phyloP scores from a whole-genome alignment of 1,140 invertebrate genomes.

The Habropoda laboriosa region DNA sequence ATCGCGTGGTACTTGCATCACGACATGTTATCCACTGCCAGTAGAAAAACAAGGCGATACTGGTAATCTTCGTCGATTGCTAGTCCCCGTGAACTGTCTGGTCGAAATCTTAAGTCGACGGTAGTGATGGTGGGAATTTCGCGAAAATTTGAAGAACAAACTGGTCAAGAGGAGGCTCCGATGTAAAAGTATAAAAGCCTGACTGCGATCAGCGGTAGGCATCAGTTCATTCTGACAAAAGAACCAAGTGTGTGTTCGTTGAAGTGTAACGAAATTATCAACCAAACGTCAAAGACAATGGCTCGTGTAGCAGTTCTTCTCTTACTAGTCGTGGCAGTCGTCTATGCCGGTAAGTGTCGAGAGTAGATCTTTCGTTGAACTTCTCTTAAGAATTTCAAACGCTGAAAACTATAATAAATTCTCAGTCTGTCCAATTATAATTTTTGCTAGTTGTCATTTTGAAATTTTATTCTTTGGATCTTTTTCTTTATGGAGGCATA shows the following conservation, averaged over 20 bases:
- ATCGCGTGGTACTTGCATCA: too few species aligned
- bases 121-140: not conserved
- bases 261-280: not conserved
- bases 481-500: too few species aligned
- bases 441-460: not conserved
- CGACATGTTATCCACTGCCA: too few species aligned
- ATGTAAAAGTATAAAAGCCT: slow-evolving; percentile 46
- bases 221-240: slow-evolving; percentile 12
- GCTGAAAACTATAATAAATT: too few species aligned
- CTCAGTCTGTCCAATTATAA: too few species aligned
- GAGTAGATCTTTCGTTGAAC: too few species aligned
- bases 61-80: too few species aligned
- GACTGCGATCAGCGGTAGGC: not conserved
- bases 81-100: too few species aligned
- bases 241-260: too few species aligned
- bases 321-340: slow-evolving; percentile 37
- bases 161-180: not conserved
- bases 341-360: slow-evolving; percentile 37
- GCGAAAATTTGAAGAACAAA: not conserved
- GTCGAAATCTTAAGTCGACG: not conserved
- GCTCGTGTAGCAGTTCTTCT: slow-evolving; percentile 20
- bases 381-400: too few species aligned
- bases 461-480: too few species aligned
- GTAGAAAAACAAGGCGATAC: too few species aligned
- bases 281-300: slow-evolving; percentile 33